phyloP scores from a whole-genome alignment of 1,140 invertebrate genomes.

The Eurosta solidaginis region DNA sequence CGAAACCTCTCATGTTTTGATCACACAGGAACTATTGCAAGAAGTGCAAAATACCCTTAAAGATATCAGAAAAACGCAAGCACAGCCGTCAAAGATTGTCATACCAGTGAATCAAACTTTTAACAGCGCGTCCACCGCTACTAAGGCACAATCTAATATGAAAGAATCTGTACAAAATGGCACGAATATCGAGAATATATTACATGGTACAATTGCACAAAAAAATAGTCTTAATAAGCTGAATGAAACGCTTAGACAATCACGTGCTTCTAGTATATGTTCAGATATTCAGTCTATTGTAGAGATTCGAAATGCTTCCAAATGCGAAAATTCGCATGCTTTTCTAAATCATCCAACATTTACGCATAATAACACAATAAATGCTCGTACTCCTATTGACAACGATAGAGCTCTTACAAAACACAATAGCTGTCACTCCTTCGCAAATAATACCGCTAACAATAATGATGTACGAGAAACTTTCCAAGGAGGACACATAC shows the following conservation, averaged over 20 bases:
- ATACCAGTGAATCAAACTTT: constrained; percentile 29
- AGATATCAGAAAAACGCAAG: not conserved
- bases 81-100: not conserved
- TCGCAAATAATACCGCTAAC: no score
- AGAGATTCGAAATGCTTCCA: not conserved
- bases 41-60: constrained; percentile 2
- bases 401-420: no score
- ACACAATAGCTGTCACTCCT: no score
- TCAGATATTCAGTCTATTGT: not conserved
- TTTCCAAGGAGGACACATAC: no score
- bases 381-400: not conserved
- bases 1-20: not conserved
- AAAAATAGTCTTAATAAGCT: not conserved
- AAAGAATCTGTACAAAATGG: not conserved
- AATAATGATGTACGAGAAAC: no score
- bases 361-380: not conserved
- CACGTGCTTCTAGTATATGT: not conserved
- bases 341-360: not conserved
- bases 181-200: not conserved
- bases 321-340: not conserved
- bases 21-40: not conserved
- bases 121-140: not conserved
- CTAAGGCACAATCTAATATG: not conserved
- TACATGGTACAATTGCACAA: not conserved
- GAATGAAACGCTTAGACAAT: not conserved